Evolutionary conservation across 2,888 invertebrate species (phyloP).

Genomic region (Perithous albicinctus): DNA sequence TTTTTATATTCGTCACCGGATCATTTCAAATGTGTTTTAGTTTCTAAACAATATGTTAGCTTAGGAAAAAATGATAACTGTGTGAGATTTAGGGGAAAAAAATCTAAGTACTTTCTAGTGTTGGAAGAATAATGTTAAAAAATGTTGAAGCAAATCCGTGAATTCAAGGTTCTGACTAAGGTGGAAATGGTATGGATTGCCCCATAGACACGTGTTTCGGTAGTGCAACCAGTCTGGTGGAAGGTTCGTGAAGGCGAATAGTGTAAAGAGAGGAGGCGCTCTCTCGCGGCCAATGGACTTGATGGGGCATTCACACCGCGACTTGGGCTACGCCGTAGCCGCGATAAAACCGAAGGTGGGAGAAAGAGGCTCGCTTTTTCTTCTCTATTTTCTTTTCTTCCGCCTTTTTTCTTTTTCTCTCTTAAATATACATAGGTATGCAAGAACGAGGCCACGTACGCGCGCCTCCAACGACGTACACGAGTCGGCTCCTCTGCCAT

Average conservation of each 20-base stretch:
- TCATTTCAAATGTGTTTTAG: no score
- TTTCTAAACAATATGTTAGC: no score
- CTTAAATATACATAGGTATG: slow-evolving; percentile 38
- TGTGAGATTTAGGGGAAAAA: no score
- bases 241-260: slow-evolving; percentile 44
- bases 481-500: slow-evolving; percentile 52
- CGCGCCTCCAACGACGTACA: slow-evolving; percentile 61
- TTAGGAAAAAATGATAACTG: no score
- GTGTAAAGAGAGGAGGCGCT: slow-evolving; percentile 37
- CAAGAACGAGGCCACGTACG: slow-evolving; percentile 75
- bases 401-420: slow-evolving; percentile 32
- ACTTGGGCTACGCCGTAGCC: slow-evolving; percentile 11
- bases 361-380: slow-evolving; percentile 19
- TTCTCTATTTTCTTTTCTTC: slow-evolving; percentile 7
- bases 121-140: no score
- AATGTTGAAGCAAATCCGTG: no score
- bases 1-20: no score
- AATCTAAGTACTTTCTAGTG: no score
- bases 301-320: slow-evolving; percentile 61
- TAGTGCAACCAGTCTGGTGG: slow-evolving; percentile 41
- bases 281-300: slow-evolving; percentile 57
- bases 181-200: no score
- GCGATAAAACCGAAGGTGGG: slow-evolving; percentile 21
- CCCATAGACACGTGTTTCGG: slow-evolving; percentile 46
- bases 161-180: no score